Conservation (phyloP, 1,140 invertebrate genomes). For the Aphidius ervi region DNA sequence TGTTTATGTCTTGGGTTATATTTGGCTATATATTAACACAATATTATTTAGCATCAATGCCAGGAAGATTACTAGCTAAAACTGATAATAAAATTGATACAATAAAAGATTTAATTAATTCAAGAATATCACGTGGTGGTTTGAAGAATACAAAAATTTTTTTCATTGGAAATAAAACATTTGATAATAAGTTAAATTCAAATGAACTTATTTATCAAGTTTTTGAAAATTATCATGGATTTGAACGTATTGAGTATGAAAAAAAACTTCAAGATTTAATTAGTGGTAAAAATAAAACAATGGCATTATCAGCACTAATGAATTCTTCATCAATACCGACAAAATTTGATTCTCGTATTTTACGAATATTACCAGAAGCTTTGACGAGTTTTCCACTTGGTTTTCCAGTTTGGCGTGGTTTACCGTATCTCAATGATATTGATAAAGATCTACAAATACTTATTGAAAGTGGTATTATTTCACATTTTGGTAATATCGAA, state of each 20-base stretch:
- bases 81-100: slow-evolving; percentile 25
- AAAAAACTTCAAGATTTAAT: slow-evolving; percentile 26
- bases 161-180: slow-evolving; percentile 9
- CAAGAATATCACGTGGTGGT: slow-evolving; percentile 24
- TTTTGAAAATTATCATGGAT: slow-evolving; percentile 29
- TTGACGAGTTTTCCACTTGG: slow-evolving; percentile 37
- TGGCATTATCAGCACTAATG: slow-evolving; percentile 34
- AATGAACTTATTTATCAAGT: slow-evolving; percentile 7
- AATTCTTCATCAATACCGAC: slow-evolving; percentile 31
- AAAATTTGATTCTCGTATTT: slow-evolving; percentile 20
- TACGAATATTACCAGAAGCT: slow-evolving; percentile 32
- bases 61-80: slow-evolving; percentile 36
- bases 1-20: slow-evolving; percentile 39
- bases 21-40: slow-evolving; percentile 43
- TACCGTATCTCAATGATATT: slow-evolving; percentile 32
- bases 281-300: slow-evolving; percentile 22
- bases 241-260: slow-evolving; percentile 28
- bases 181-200: neutral
- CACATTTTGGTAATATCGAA: slow-evolving; percentile 19
- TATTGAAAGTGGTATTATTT: slow-evolving; percentile 32
- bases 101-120: slow-evolving; percentile 19
- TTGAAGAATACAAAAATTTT: slow-evolving; percentile 16
- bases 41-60: slow-evolving; percentile 40
- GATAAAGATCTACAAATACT: slow-evolving; percentile 27
- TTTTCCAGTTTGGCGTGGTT: slow-evolving; percentile 35